Evolutionary conservation across 2,113 vertebrate genomes (phyloP).

Genomic region (Anarhynchus alexandrinus): DNA sequence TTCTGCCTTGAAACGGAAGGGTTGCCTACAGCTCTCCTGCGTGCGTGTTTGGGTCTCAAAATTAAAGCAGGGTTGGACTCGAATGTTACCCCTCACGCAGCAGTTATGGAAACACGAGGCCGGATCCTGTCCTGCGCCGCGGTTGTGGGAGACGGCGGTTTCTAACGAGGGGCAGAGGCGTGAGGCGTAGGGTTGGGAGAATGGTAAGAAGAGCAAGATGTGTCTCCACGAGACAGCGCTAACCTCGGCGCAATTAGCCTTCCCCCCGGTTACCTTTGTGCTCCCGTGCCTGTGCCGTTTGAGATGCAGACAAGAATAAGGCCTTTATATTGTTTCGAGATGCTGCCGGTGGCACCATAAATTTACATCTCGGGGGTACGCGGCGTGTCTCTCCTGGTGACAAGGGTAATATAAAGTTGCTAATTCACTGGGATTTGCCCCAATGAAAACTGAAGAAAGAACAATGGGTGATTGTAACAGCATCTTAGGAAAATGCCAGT

Average conservation of each 20-base stretch:
- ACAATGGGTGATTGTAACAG: background rate
- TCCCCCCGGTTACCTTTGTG: background rate
- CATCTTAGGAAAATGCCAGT: background rate
- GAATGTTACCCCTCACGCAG: rapidly evolving
- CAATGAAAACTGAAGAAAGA: conserved; percentile 1
- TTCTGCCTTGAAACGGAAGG: background rate
- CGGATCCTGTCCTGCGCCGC: rapidly evolving
- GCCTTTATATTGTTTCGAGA: background rate
- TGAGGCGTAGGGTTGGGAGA: no score
- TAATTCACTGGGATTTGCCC: conserved; percentile 33
- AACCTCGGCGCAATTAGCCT: background rate
- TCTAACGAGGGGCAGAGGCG: no score
- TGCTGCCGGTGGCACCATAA: background rate
- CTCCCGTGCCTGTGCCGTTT: background rate
- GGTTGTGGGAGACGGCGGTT: no score
- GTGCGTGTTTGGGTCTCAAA: background rate
- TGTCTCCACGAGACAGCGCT: background rate
- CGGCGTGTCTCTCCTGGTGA: background rate
- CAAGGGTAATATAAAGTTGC: background rate
- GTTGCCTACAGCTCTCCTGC: background rate
- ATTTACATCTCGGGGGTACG: background rate
- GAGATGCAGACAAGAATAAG: background rate
- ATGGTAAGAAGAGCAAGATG: rapidly evolving
- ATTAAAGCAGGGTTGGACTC: background rate
- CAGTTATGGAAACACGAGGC: rapidly evolving